These are phyloP conservation scores for Callorhinus ursinus DNA, from an alignment of 2,113 vertebrate species.

Conservation along the genomic window DNA sequence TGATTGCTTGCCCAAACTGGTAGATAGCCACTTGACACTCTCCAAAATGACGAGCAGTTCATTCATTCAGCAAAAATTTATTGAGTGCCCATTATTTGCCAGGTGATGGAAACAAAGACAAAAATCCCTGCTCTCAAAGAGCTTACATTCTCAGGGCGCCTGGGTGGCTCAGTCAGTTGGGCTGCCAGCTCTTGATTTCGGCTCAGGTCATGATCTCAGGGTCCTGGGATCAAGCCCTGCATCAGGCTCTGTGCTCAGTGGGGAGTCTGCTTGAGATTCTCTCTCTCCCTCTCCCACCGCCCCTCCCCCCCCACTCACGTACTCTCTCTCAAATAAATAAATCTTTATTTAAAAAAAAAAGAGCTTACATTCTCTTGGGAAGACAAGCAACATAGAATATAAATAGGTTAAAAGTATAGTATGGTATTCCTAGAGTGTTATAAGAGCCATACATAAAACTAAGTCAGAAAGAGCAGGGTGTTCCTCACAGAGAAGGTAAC, in stretches of 20 bases:
- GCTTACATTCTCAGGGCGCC: neutral
- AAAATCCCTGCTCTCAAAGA: conserved; percentile 41
- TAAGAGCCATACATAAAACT: neutral
- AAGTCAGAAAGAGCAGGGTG: neutral
- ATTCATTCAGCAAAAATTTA: neutral
- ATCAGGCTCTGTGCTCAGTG: too few species aligned
- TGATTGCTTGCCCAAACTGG: neutral
- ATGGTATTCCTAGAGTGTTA: neutral
- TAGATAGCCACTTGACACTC: neutral
- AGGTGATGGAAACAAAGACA: neutral
- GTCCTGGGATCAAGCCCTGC: too few species aligned
- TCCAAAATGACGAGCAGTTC: conserved; percentile 13
- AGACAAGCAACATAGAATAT: neutral
- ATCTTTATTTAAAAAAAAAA: neutral
- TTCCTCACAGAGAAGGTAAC: neutral
- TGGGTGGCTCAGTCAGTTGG: neutral
- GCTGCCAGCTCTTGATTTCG: neutral
- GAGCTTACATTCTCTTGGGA: conserved; percentile 22
- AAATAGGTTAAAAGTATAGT: neutral
- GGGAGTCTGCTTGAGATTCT: too few species aligned
- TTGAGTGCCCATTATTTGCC: neutral
- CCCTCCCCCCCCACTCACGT: too few species aligned
- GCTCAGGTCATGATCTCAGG: neutral
- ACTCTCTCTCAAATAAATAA: neutral
- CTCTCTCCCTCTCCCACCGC: too few species aligned